Percentiles rank a stretch among this genome's conserved stretches.
These are phyloP conservation scores for Sternotherus odoratus DNA, from an alignment of 2,797 vertebrate species.

Conservation along the genomic window DNA sequence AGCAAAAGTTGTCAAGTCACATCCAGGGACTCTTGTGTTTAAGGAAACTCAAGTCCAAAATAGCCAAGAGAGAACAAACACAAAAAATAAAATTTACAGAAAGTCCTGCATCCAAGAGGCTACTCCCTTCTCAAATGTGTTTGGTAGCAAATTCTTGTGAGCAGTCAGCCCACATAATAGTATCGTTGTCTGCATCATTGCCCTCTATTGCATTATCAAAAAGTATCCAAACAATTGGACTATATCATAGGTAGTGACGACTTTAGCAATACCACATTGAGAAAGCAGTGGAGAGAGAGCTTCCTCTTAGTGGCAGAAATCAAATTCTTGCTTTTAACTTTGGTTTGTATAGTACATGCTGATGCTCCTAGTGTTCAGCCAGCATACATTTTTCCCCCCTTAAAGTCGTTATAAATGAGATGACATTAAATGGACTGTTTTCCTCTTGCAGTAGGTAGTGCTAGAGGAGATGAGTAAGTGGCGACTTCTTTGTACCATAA, in stretches of 20 bases:
- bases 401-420: slow-evolving; percentile 55
- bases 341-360: background rate
- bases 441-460: slow-evolving; percentile 50
- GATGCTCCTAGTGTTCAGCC: background rate
- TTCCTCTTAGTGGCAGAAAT: background rate
- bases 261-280: background rate
- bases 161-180: accelerated
- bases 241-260: accelerated
- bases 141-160: background rate
- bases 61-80: background rate
- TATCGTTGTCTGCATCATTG: background rate
- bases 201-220: background rate
- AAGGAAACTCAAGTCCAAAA: background rate
- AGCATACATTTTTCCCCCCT: slow-evolving; percentile 41
- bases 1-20: background rate
- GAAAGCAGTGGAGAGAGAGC: background rate
- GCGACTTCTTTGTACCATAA: slow-evolving; percentile 65
- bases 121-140: background rate
- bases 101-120: accelerated
- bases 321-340: slow-evolving; percentile 32
- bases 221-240: slow-evolving; percentile 5
- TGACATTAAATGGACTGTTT: slow-evolving; percentile 69
- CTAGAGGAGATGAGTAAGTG: slow-evolving; percentile 48
- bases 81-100: background rate
- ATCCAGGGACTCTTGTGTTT: background rate